Evolutionary conservation across 1,140 invertebrate species (phyloP), one percentile per base, ranked within the genome.

Genomic region (Pseudomyrmex flavicornis): DNA sequence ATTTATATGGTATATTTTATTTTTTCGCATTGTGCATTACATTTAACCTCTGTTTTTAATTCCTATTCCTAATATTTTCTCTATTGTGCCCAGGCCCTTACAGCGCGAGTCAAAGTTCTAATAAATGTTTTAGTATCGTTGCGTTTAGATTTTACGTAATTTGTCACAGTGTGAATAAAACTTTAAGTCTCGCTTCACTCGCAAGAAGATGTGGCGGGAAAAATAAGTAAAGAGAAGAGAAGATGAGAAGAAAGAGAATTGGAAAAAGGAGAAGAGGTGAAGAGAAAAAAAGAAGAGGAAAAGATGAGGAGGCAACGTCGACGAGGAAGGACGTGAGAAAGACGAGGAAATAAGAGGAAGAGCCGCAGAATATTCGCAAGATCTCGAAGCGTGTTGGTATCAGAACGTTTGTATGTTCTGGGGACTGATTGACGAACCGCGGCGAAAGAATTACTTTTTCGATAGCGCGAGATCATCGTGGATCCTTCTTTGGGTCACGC

Each of bases 391-490:
- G 50, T 52, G 50, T 52, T 13, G 83, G 50, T 86, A 88, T 83
- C 74, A 26, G 20, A 72, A 50, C 82, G 89, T 91, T 90, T 35
- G 5, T 35, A 87, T 87, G 74, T 87, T 90, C 87, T 88, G 89
- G 75, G 91, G 91, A 92, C 85, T 87, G 89, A 91, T 92, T 62
- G 69, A 80, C 83, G 83, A 90, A 90, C 85, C 59, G 74, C 61
- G 72, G 68, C 48, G 7, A 35, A 63, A 20, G 54, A 82, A 85
- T 50, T 58, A 15, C 65, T 15, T 59, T 35, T 26, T 70, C 66
- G 76, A 70, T 79, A 56, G 44, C 20, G 54, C 76, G 20, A 48
- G 26, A 80, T 72, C 66, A 61, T 58, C n/a, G 15, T 9, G 54
- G 20, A 48, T 59, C 44, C 15, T 66, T 3, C 35, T 44, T 10